Conservation (phyloP, 2,797 vertebrate species). For the Pangasius larnaudii region DNA sequence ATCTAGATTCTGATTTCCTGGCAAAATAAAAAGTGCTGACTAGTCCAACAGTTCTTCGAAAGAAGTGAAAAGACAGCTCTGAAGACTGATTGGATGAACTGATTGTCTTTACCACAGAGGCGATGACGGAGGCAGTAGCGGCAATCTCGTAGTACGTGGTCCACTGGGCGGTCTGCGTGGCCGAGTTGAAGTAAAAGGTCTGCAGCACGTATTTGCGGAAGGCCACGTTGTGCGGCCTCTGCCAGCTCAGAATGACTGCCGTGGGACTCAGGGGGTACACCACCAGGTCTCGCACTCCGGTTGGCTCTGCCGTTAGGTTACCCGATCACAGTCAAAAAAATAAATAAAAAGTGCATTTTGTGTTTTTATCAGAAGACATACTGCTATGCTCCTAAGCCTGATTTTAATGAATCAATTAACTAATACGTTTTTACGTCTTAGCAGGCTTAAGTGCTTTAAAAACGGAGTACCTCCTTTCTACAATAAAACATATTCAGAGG, state of each 20-base stretch:
- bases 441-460: neutral
- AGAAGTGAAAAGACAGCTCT: neutral
- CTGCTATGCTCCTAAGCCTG: neutral
- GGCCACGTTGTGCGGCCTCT: slow-evolving; percentile 86
- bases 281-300: slow-evolving; percentile 86
- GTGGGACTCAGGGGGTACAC: slow-evolving; percentile 90
- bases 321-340: neutral
- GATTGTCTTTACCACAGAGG: slow-evolving; percentile 84
- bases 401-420: neutral
- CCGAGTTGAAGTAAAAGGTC: slow-evolving; percentile 95
- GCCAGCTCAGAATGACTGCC: slow-evolving; percentile 90
- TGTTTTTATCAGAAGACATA: neutral
- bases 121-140: slow-evolving; percentile 85
- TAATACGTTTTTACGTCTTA: neutral
- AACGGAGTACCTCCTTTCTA: neutral
- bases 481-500: neutral
- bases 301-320: slow-evolving; percentile 79
- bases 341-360: neutral
- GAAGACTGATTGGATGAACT: neutral
- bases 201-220: slow-evolving; percentile 95
- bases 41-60: neutral
- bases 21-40: neutral
- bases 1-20: neutral
- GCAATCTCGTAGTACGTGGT: slow-evolving; percentile 96
- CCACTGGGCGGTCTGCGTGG: slow-evolving; percentile 91